phyloP scores from a whole-genome alignment of 37 sponge, comb jelly and placozoan species.

The Oscarella lobularis region DNA sequence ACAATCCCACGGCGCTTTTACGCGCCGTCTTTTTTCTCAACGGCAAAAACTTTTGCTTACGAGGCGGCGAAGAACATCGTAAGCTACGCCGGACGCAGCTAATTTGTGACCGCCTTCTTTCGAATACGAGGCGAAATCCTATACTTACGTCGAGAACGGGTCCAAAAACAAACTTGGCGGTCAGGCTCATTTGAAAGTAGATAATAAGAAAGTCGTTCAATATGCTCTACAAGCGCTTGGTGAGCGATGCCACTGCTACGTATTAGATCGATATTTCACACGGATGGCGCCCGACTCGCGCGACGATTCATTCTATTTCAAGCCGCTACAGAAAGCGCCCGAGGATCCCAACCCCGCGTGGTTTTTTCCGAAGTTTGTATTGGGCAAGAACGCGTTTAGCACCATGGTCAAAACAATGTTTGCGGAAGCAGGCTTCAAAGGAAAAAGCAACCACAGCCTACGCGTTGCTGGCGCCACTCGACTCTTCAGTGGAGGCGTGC shows the following conservation, averaged over 20 bases:
- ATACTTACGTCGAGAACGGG: constrained; percentile 19
- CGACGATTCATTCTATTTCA: constrained; percentile 12
- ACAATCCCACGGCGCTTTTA: not conserved
- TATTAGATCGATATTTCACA: constrained; percentile 5
- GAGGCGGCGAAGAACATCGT: not conserved
- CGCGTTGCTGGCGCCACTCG: constrained; percentile 21
- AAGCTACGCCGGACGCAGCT: not conserved
- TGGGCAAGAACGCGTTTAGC: constrained; percentile 17
- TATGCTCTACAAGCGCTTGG: constrained; percentile 7
- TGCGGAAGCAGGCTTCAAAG: constrained; percentile 12
- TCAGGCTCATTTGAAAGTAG: not conserved
- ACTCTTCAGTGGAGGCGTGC: constrained; percentile 17
- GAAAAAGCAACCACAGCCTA: constrained; percentile 31
- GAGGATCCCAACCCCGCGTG: not conserved
- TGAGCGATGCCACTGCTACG: not conserved
- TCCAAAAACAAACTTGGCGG: constrained; percentile 25
- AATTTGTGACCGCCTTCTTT: not conserved
- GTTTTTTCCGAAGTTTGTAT: not conserved
- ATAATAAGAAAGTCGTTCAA: constrained; percentile 13
- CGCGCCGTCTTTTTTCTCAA: not conserved
- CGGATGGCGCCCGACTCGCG: not conserved
- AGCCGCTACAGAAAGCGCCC: constrained; percentile 1
- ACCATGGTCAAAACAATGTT: constrained; percentile 16
- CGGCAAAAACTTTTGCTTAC: not conserved
- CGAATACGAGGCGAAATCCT: not conserved